Base-by-base conservation (phyloP, 2,888 invertebrate genomes). In the Coenonympha glycerion region DNA sequence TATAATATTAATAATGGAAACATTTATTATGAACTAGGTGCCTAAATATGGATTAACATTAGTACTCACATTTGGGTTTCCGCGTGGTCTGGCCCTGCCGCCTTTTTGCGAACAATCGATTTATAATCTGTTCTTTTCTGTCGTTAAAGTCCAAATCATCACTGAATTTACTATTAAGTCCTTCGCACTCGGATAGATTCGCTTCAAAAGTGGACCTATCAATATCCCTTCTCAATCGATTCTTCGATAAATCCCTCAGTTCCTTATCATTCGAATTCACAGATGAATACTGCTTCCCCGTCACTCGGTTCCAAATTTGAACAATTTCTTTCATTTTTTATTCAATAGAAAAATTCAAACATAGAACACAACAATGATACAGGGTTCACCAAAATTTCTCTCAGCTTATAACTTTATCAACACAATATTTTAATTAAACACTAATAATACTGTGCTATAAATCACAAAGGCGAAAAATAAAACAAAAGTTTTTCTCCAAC, bases 261-360 rank as follows among this genome's bases (percentile, higher is more conserved):
- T 86, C 85, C 11, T 75, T 62, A 9, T 77, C 79, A 6, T 55
- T 65, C 0, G 77, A 72, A 64, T 84, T 89, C 36, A 89, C 90
- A 19, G 85, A 77, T 24, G 90, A 88, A 63, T 91, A 91, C 11
- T 87, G 85, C 47, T 88, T 77, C 2, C 87, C 84, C 40, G 90
- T 69, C 26, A 89, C 73, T 22, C 78, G 75, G 44, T 76, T 87
- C 89, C 89, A 91, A 59, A 91, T 88, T 74, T 89, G 88, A 60
- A 84, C 78, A 13, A 91, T 70, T 60, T 91, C 91, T 76, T 91
- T 91, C 92, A 92, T 92, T 60, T 65, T 75, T 16, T 18, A 24
- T 30, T 31, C 16, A 8, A n/a, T n/a, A n/a, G n/a, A n/a, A n/a
- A 22, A 21, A 13, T 37, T 37, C 11, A 59, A 58, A 71, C 49